A percentile compares a stretch with the other conserved stretches of the same genome.
These are phyloP conservation scores for Tadarida brasiliensis DNA, from an alignment of 2,797 vertebrate species.

Conservation along the genomic window DNA sequence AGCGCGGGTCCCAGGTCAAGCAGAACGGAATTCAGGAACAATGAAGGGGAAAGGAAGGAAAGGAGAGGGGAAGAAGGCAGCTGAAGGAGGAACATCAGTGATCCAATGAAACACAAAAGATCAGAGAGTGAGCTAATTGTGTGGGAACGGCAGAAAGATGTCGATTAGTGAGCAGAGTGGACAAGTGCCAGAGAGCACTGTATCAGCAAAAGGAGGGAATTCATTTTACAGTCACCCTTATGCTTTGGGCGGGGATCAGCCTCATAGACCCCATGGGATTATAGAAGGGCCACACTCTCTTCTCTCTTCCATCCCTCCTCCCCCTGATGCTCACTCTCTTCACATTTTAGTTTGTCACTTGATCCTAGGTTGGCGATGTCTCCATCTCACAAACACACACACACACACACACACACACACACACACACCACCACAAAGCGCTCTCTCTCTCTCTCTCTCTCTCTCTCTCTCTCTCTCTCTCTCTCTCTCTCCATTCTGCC, in stretches of 20 bases:
- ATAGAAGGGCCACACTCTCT: not conserved
- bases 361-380: not conserved
- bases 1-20: not conserved
- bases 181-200: not conserved
- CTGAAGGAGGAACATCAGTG: not conserved
- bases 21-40: not conserved
- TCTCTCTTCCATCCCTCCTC: not conserved
- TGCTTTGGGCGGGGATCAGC: rapidly evolving
- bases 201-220: not conserved
- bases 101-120: not conserved
- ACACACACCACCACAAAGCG: rapidly evolving
- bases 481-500: not conserved
- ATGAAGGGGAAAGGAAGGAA: not conserved
- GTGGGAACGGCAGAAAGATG: not conserved
- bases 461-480: rapidly evolving
- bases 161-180: not conserved
- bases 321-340: not conserved
- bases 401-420: not conserved
- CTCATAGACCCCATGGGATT: not conserved
- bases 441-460: too few relatives aligned
- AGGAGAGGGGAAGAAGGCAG: not conserved
- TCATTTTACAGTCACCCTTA: too few relatives aligned
- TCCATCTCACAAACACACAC: not conserved
- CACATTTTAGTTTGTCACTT: not conserved
- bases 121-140: not conserved